Conservation (phyloP, 2,888 invertebrate genomes). For the Troides oblongomaculatus region DNA sequence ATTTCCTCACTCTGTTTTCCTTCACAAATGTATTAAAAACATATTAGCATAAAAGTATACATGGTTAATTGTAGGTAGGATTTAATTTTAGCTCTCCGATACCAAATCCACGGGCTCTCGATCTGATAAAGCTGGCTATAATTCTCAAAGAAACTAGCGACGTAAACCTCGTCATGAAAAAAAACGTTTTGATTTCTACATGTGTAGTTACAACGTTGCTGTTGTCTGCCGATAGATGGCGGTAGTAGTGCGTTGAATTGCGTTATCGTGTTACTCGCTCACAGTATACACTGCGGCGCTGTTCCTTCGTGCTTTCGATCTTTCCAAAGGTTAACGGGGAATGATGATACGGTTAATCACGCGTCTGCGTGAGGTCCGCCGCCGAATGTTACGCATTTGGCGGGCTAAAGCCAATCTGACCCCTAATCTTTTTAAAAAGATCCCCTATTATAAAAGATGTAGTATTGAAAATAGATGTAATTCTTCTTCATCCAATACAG, state of each 20-base stretch:
- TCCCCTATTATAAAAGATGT: background rate
- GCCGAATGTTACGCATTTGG: slow-evolving; percentile 72
- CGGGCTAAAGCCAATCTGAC: slow-evolving; percentile 72
- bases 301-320: slow-evolving; percentile 44
- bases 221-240: slow-evolving; percentile 19
- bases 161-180: background rate
- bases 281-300: background rate
- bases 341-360: slow-evolving; percentile 70
- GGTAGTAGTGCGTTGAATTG: slow-evolving; percentile 14
- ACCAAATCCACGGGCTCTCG: no score
- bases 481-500: no score
- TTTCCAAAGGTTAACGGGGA: slow-evolving; percentile 76
- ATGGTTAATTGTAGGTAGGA: no score
- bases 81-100: no score
- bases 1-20: no score
- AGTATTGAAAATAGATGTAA: no score
- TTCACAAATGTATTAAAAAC: no score
- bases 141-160: no score
- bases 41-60: no score
- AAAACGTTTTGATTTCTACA: background rate
- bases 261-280: slow-evolving; percentile 10
- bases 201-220: background rate
- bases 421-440: slow-evolving; percentile 36
- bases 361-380: slow-evolving; percentile 70
- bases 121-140: no score